Evolutionary conservation across 37 sponge, comb jelly and placozoan species (phyloP).

Genomic region (Halichondria panicea): DNA sequence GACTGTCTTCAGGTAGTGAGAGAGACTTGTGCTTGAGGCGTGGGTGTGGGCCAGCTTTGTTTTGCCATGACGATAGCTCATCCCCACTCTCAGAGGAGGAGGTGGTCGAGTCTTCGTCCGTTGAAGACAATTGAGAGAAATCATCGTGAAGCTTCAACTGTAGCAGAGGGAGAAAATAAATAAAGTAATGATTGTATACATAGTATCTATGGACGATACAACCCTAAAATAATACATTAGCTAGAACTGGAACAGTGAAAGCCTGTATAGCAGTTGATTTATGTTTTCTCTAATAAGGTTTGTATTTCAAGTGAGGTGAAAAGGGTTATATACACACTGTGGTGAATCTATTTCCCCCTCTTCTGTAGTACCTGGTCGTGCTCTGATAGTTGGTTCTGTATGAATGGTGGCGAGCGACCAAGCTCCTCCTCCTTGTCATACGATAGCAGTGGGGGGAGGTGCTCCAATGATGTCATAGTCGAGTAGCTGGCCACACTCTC

Average conservation of each 20-base stretch:
- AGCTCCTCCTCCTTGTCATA: constrained; percentile 66
- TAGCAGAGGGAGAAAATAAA: not conserved
- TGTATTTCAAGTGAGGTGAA: too few relatives aligned
- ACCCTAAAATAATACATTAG: too few relatives aligned
- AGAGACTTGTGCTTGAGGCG: not conserved
- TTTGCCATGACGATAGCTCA: not conserved
- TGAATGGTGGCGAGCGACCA: constrained; percentile 66
- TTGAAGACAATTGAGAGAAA: constrained; percentile 4
- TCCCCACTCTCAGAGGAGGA: not conserved
- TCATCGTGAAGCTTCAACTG: constrained; percentile 18
- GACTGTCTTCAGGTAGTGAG: not conserved
- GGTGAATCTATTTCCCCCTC: not conserved
- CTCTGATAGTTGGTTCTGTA: constrained; percentile 46
- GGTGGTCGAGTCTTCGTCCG: constrained; percentile 12
- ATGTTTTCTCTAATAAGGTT: too few relatives aligned
- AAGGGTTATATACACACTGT: too few relatives aligned
- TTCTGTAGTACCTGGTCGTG: constrained; percentile 61
- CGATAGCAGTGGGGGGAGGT: constrained; percentile 74
- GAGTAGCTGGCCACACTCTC: constrained; percentile 6
- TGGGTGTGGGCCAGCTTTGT: not conserved
- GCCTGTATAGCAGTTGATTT: too few relatives aligned
- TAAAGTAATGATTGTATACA: not conserved
- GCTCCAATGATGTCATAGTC: constrained; percentile 38
- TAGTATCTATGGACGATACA: too few relatives aligned
- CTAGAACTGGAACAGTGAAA: too few relatives aligned